phyloP scores from a whole-genome alignment of 2,888 invertebrate genomes.

The Halocaridina rubra region DNA sequence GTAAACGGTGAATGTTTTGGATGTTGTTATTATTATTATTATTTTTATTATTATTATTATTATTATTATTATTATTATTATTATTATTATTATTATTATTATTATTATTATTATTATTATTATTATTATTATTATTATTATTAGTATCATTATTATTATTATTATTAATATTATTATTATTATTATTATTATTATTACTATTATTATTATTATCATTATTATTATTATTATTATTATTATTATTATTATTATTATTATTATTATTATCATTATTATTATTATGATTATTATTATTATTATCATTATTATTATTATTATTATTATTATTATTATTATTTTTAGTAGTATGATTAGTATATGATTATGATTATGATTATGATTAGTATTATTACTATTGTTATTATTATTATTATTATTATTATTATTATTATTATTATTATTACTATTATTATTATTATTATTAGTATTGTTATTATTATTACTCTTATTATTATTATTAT shows the following conservation, averaged over 20 bases:
- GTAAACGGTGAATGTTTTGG: neutral
- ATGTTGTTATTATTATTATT: neutral
- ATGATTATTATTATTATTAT: too few relatives aligned
- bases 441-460: too few relatives aligned
- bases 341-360: neutral
- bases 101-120: neutral
- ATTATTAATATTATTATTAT: neutral
- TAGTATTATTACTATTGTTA: too few relatives aligned
- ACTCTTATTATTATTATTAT: too few relatives aligned
- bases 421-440: too few relatives aligned
- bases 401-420: too few relatives aligned
- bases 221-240: constrained; percentile 3
- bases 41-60: neutral
- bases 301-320: too few relatives aligned
- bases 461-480: too few relatives aligned
- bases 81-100: neutral
- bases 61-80: neutral
- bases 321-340: neutral
- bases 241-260: neutral
- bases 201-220: neutral
- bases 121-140: neutral
- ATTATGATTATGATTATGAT: neutral
- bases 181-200: neutral
- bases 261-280: too few relatives aligned
- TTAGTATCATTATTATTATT: too few relatives aligned